Evolutionary conservation across 2,888 invertebrate genomes (phyloP).

Genomic region (Ctenicera cuprea): DNA sequence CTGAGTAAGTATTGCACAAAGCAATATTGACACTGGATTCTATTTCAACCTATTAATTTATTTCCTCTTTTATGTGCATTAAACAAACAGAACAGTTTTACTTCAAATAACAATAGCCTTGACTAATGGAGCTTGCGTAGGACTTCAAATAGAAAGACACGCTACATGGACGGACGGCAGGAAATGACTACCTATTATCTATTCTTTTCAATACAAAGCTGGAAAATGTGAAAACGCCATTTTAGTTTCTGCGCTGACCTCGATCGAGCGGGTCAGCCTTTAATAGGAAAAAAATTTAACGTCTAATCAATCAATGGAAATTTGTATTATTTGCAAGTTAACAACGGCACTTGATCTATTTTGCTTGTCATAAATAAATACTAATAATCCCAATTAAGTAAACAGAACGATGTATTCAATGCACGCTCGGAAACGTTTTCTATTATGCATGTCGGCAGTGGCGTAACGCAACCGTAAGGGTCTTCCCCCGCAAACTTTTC

Average conservation of each 20-base stretch:
- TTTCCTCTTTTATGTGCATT: constrained; percentile 23
- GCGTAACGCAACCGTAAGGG: too few relatives aligned
- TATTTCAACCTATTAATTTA: constrained; percentile 4
- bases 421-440: background rate
- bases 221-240: constrained; percentile 40
- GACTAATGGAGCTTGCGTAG: constrained; percentile 45
- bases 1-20: too few relatives aligned
- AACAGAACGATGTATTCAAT: constrained; percentile 36
- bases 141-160: constrained; percentile 46
- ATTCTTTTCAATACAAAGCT: constrained; percentile 44
- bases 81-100: constrained; percentile 35
- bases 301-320: background rate
- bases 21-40: too few relatives aligned
- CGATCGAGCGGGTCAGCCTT: constrained; percentile 29
- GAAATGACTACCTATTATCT: constrained; percentile 48
- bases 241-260: constrained; percentile 25
- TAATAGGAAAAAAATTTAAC: constrained; percentile 9
- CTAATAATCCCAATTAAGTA: constrained; percentile 24
- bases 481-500: too few relatives aligned
- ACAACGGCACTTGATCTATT: background rate
- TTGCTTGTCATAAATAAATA: constrained; percentile 15
- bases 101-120: constrained; percentile 41
- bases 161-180: constrained; percentile 40
- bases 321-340: constrained; percentile 5
- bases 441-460: constrained; percentile 2